Conservation (phyloP, 2,797 vertebrate genomes). For the Callimico goeldii region DNA sequence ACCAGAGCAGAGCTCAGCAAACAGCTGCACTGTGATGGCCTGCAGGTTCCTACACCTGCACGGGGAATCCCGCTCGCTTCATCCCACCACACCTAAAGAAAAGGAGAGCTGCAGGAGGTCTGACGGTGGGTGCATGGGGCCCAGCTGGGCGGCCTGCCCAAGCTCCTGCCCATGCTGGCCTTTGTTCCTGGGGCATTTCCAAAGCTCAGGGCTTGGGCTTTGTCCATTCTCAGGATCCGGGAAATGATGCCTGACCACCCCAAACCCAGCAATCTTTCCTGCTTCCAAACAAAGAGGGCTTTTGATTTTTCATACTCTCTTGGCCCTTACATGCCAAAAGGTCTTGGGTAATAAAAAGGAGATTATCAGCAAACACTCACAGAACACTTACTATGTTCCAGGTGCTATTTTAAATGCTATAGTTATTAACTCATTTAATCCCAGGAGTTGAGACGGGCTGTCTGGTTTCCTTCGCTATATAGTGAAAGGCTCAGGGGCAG, state of each 20-base stretch:
- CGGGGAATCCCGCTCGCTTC: not conserved
- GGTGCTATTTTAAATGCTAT: not conserved
- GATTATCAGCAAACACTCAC: not conserved
- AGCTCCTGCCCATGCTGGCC: not conserved
- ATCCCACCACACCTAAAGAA: not conserved
- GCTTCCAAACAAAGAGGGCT: not conserved
- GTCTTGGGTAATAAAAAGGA: constrained; percentile 37
- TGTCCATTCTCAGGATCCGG: not conserved
- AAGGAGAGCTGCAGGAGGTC: not conserved
- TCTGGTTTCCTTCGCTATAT: not conserved
- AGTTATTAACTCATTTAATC: not conserved
- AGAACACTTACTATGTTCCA: not conserved
- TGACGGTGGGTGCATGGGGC: not conserved
- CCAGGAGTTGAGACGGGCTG: not conserved
- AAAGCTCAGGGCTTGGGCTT: not conserved
- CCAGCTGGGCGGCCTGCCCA: not conserved
- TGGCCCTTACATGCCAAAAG: not conserved
- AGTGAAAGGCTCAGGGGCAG: not conserved
- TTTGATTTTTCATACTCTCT: not conserved
- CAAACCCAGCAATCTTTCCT: not conserved
- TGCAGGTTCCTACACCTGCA: not conserved
- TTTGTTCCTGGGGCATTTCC: not conserved
- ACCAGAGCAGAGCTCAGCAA: not conserved
- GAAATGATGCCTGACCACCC: not conserved
- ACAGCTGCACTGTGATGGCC: not conserved